Conservation (phyloP, 2,113 vertebrate genomes). For the Myrmecophaga tridactyla region DNA sequence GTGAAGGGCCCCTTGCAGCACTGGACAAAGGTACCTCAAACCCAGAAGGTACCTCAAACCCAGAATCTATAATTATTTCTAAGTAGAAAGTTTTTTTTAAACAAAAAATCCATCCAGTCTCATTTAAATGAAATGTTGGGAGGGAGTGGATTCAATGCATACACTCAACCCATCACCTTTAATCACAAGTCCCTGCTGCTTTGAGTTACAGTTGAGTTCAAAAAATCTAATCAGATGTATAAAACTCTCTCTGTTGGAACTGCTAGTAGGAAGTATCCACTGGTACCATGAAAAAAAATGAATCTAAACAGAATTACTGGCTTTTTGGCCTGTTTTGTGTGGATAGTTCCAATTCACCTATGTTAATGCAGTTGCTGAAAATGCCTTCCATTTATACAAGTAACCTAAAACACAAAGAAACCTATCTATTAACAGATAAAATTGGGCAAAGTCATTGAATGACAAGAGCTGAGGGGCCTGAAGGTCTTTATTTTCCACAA, state of each 20-base stretch:
- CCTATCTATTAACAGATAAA: neutral
- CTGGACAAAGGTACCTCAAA: neutral
- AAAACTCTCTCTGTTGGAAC: neutral
- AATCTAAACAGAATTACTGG: neutral
- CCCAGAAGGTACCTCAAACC: neutral
- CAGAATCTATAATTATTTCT: neutral
- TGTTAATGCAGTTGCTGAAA: neutral
- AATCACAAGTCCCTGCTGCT: neutral
- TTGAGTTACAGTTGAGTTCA: neutral
- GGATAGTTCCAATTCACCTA: neutral
- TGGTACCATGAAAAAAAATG: neutral
- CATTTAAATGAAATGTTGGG: neutral
- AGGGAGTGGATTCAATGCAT: neutral
- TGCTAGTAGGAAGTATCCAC: neutral
- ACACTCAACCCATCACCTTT: neutral
- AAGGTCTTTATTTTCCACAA: neutral
- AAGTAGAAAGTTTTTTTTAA: neutral
- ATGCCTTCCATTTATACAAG: neutral
- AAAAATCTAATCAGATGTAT: neutral
- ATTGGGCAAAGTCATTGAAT: neutral
- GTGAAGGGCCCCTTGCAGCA: rapidly evolving
- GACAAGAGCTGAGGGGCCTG: neutral
- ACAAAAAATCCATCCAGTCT: too few species aligned
- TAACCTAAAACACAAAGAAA: neutral
- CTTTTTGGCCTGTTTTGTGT: neutral